These are phyloP conservation scores for Acridotheres tristis DNA, from an alignment of 2,797 vertebrate genomes.

Conservation along the genomic window DNA sequence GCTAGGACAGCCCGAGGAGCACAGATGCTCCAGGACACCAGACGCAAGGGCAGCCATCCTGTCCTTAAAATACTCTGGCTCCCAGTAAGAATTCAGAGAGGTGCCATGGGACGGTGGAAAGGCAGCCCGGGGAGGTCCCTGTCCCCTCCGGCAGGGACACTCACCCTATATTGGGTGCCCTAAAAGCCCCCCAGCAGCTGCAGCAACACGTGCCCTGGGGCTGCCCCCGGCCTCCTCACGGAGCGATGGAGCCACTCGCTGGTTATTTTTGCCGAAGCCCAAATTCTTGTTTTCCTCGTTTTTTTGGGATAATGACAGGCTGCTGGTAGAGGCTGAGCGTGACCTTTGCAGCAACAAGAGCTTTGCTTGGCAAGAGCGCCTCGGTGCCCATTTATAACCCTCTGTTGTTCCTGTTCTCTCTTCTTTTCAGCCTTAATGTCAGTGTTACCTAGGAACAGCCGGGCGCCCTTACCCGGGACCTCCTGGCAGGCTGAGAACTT, in stretches of 20 bases:
- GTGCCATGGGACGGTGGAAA: background rate
- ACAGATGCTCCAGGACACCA: background rate
- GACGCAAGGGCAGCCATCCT: background rate
- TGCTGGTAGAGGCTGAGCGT: background rate
- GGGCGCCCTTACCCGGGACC: background rate
- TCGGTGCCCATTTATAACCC: background rate
- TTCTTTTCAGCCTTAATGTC: conserved; percentile 16
- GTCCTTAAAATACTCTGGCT: conserved; percentile 45
- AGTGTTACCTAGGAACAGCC: conserved; percentile 50
- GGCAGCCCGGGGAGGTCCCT: background rate
- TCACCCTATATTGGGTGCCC: background rate
- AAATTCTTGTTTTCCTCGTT: background rate
- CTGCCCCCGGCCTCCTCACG: background rate
- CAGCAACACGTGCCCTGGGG: background rate
- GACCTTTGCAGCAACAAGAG: conserved; percentile 5
- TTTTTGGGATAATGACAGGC: background rate
- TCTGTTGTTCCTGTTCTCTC: conserved; percentile 19
- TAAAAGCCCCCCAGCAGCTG: conserved; percentile 18
- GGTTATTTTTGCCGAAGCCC: background rate
- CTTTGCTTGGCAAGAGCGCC: conserved; percentile 19
- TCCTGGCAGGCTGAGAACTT: background rate
- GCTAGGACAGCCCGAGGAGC: background rate
- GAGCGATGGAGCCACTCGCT: accelerated
- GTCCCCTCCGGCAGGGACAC: background rate
- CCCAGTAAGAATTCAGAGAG: background rate